Evolutionary conservation across 2,888 invertebrate genomes (phyloP).

Genomic region (Chelonus formosanus): DNA sequence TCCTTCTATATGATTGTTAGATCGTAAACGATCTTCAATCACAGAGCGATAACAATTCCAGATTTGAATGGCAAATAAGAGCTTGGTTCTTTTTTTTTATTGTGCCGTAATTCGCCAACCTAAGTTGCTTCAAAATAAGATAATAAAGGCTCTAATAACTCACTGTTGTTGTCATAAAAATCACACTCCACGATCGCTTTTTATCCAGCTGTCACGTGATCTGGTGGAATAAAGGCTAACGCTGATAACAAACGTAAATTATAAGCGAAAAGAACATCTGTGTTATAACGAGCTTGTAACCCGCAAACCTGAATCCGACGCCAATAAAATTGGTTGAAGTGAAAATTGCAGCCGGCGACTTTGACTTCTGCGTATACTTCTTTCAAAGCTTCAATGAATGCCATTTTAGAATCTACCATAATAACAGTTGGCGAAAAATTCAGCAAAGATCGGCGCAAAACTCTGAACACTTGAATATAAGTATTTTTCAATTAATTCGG

Average conservation of each 20-base stretch:
- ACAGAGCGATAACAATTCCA: constrained; percentile 1
- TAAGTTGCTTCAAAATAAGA: not conserved
- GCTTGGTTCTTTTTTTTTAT: not conserved
- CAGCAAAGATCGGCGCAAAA: not conserved
- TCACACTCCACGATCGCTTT: not conserved
- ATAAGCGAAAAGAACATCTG: not conserved
- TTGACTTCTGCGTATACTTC: not conserved
- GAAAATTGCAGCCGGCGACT: constrained; percentile 2
- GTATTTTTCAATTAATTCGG: not conserved
- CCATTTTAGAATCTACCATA: constrained; percentile 4
- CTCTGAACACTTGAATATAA: constrained; percentile 3
- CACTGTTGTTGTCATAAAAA: not conserved
- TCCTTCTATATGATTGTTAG: constrained; percentile 3
- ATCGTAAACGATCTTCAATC: not conserved
- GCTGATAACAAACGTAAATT: constrained; percentile 1
- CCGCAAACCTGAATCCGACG: not conserved
- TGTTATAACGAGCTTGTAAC: not conserved
- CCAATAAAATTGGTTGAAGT: constrained; percentile 5
- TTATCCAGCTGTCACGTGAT: not conserved
- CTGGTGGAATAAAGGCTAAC: not conserved
- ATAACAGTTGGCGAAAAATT: not conserved
- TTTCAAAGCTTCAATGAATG: not conserved
- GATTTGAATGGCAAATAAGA: not conserved
- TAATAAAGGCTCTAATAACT: not conserved
- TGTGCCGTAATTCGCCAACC: not conserved